Percentiles rank a stretch among this genome's conserved stretches.
Conservation (phyloP, 23 tunicate genomes). For the Pegea sp. region DNA sequence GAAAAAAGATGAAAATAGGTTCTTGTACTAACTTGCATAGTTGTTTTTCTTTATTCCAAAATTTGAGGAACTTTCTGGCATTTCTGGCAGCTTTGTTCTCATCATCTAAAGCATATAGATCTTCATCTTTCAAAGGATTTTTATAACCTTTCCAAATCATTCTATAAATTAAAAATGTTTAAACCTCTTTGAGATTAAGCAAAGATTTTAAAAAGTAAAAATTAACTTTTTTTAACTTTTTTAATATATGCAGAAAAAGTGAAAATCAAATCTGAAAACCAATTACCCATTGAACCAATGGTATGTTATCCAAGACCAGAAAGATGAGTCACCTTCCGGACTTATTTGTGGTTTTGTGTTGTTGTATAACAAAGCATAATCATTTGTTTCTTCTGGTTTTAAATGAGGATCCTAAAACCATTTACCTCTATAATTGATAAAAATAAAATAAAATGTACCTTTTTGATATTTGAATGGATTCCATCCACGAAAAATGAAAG, state of each 20-base stretch:
- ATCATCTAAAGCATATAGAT: constrained; percentile 28
- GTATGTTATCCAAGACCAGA: not conserved
- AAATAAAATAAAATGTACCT: too few relatives aligned
- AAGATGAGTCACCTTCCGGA: not conserved
- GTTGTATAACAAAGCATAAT: not conserved
- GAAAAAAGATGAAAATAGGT: not conserved
- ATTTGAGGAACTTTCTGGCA: constrained; percentile 18
- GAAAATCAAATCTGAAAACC: too few relatives aligned
- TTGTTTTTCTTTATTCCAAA: constrained; percentile 11
- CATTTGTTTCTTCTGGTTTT: constrained; percentile 1
- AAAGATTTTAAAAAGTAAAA: not conserved
- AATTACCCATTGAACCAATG: constrained; percentile 1
- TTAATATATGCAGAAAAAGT: too few relatives aligned
- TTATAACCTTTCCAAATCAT: constrained; percentile 40
- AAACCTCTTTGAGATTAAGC: not conserved
- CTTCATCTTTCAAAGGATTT: constrained; percentile 25
- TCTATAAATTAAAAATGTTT: constrained; percentile 6
- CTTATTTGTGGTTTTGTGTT: not conserved
- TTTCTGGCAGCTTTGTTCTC: constrained; percentile 15
- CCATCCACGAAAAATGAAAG: too few relatives aligned
- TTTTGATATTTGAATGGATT: too few relatives aligned
- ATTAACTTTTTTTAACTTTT: not conserved
- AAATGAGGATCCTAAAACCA: not conserved
- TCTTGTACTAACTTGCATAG: constrained; percentile 6
- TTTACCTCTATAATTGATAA: not conserved